phyloP scores from a whole-genome alignment of 2,113 vertebrate species.

The Neopipo cinnamomea region DNA sequence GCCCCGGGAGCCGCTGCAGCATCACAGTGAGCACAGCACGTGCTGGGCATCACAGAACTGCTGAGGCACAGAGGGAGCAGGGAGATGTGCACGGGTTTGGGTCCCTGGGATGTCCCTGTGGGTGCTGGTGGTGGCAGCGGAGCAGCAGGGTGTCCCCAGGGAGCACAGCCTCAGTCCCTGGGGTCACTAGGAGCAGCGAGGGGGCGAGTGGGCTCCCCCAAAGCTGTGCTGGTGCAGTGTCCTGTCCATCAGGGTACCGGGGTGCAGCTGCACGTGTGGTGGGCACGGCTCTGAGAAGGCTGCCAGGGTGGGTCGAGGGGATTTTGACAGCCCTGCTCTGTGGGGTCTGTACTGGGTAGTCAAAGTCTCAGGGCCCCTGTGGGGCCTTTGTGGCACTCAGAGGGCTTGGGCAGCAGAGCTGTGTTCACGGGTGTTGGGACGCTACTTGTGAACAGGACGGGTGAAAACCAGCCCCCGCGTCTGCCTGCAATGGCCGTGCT shows the following conservation, averaged over 20 bases:
- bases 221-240: not conserved
- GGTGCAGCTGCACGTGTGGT: fast-evolving
- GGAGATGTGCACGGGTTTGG: not conserved
- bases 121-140: fast-evolving
- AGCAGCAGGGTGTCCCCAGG: not conserved
- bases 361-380: not conserved
- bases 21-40: fast-evolving
- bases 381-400: not conserved
- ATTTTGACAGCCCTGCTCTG: not conserved
- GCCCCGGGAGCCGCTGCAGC: not conserved
- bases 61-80: not conserved
- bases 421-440: fast-evolving
- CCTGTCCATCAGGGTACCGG: fast-evolving
- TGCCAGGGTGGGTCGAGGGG: not conserved
- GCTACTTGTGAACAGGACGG: fast-evolving
- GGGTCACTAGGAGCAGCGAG: fast-evolving
- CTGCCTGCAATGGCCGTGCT: not conserved
- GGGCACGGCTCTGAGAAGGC: not conserved
- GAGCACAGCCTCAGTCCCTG: not conserved
- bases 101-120: not conserved
- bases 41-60: not conserved
- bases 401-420: not conserved
- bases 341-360: not conserved
- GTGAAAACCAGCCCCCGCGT: fast-evolving
- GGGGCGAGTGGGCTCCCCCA: no score